These are phyloP conservation scores for Drosophila nebulosa DNA, from an alignment of 1,140 invertebrate genomes.

Conservation along the genomic window DNA sequence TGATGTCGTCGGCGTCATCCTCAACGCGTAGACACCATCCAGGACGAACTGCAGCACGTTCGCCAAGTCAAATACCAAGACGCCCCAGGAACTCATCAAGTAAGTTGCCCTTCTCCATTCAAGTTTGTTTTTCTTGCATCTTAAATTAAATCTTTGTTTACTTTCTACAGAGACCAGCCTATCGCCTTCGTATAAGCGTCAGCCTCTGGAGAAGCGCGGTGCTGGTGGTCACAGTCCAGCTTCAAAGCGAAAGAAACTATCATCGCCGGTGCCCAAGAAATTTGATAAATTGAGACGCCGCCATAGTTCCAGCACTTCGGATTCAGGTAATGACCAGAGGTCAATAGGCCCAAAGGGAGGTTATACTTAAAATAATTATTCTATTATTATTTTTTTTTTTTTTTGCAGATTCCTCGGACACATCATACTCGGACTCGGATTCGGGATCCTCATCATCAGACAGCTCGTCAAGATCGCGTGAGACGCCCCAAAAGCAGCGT, in stretches of 20 bases:
- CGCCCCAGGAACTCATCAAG: slow-evolving; percentile 61
- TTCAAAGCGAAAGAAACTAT: slow-evolving; percentile 63
- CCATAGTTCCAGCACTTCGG: slow-evolving; percentile 78
- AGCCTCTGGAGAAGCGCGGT: slow-evolving; percentile 50
- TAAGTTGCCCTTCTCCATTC: slow-evolving; percentile 21
- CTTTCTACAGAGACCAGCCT: slow-evolving; percentile 39
- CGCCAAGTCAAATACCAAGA: slow-evolving; percentile 63
- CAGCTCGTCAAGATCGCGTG: slow-evolving; percentile 80
- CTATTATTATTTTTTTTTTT: neutral
- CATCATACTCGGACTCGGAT: slow-evolving; percentile 82
- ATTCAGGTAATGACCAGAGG: slow-evolving; percentile 83
- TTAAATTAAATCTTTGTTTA: neutral
- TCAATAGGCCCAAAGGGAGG: too few species aligned
- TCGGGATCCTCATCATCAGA: slow-evolving; percentile 83
- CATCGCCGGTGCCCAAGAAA: slow-evolving; percentile 58
- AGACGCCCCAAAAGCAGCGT: slow-evolving; percentile 75
- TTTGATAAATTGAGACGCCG: slow-evolving; percentile 57
- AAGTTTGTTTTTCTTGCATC: neutral
- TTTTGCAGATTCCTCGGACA: slow-evolving; percentile 82
- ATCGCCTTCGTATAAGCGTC: slow-evolving; percentile 65
- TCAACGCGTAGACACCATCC: slow-evolving; percentile 41
- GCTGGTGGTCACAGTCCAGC: slow-evolving; percentile 59
- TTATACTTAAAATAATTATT: too few species aligned
- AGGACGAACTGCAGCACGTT: slow-evolving; percentile 44
- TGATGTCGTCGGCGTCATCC: slow-evolving; percentile 28